Evolutionary conservation across 2,797 vertebrate species (phyloP), one percentile per base, ranked within the genome.

Genomic region (Melopsittacus undulatus): DNA sequence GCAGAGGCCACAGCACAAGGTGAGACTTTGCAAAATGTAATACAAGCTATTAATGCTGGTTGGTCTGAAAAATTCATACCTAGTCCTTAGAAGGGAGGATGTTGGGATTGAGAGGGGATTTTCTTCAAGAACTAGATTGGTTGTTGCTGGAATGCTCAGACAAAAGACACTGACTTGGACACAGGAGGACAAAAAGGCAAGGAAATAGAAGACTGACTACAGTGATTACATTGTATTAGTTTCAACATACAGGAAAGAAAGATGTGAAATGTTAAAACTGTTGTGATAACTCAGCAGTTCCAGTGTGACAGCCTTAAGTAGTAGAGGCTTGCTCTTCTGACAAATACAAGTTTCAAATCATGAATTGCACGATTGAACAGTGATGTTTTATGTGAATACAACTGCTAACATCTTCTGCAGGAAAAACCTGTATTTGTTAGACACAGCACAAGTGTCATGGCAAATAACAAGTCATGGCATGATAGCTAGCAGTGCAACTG

Each of bases 1-100:
- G 96, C 94, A 93, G 93, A 96, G 93, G 93, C 96, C 96, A 94
- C 95, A 97, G 96, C 94, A 94, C 86, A 94, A 97, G 92, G 94
- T 94, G 96, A 95, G 95, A 96, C 90, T 96, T 93, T 87, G 92
- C 95, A 94, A 97, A 95, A 89, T 95, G 95, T 96, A 96, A 95
- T 95, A 94, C 86, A 95, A 95, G 86, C 86, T 80, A 89, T 93
- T 97, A 97, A 95, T 94, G 72, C 90, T 70, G 48, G 94, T 90
- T 61, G 86, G 92, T 70, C 88, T 96, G 93, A 86, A 92, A 87
- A 95, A 92, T 93, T 84, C 94, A 80, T 84, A 93, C 95, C 56
- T 83, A 8, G 3, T 74, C 67, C 74, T 90, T 61, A 69, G 88
- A 83, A 77, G 16, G 70, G 70, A 93, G 81, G 74, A 94, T 90